phyloP scores from a whole-genome alignment of 2,888 invertebrate species.

The Protonemura montana region DNA sequence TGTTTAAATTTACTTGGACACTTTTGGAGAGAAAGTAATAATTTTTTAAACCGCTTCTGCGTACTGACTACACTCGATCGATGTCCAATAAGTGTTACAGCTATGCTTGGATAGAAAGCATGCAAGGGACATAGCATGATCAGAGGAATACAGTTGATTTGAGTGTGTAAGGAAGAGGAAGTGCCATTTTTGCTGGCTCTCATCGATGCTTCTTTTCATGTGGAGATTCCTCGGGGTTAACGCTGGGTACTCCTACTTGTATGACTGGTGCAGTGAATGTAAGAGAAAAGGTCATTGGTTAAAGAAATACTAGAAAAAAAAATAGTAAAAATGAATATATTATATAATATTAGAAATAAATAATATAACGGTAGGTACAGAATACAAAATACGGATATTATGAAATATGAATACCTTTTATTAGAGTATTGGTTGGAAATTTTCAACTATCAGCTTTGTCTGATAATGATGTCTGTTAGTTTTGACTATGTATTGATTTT shows the following conservation, averaged over 20 bases:
- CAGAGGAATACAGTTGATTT: neutral
- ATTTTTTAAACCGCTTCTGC: neutral
- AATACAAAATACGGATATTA: neutral
- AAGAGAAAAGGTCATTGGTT: neutral
- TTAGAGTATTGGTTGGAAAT: neutral
- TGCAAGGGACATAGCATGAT: neutral
- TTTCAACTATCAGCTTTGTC: neutral
- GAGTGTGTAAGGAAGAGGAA: neutral
- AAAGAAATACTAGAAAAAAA: neutral
- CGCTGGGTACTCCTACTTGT: neutral
- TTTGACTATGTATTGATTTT: neutral
- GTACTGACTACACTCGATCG: neutral
- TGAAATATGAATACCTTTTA: neutral
- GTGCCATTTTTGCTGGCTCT: neutral
- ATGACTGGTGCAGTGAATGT: neutral
- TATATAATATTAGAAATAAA: neutral
- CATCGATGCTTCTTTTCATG: neutral
- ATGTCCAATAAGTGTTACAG: neutral
- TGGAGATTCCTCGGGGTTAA: neutral
- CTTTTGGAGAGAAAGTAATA: neutral
- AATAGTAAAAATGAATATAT: slow-evolving; percentile 1
- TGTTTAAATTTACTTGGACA: neutral
- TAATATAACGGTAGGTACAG: neutral
- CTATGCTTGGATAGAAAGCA: neutral
- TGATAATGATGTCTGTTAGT: neutral